Evolutionary conservation across 2,113 vertebrate species (phyloP), one percentile per base, ranked within the genome.

Genomic region (Pseudois nayaur): DNA sequence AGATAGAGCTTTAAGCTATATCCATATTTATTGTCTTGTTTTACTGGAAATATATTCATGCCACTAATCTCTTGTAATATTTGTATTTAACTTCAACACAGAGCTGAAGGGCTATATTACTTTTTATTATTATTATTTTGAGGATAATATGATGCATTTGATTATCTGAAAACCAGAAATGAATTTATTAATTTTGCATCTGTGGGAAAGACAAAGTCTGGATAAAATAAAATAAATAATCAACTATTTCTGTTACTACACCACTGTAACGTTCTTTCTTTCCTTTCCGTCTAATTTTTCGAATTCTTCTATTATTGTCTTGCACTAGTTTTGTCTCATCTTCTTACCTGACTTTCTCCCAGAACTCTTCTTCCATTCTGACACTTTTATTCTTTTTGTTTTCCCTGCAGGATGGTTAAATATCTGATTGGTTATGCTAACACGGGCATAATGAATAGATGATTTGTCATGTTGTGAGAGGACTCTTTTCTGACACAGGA

Each of bases 1-100:
- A 78, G 6, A 85, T 27, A 94, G 64, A 71, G 33, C 36, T 57
- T 97, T 96, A 93, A 94, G 27, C 8, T 96, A 59, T 93, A 95
- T 23, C 1, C 23, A 76, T 74, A 71, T 85, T 86, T 67, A 91
- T 97, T 97, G 76, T 45, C 25, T 87, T 23, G 87, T 31, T 96
- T 97, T 45, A 90, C 33, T 81, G 1, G 12, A 14, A 2, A 60
- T 95, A 29, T 86, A 95, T 96, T 88, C 45, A 71, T 89, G 17
- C 43, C 40, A 36, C 91, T 14, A 25, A 97, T 9, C 5, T 97
- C 45, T 74, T 92, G 0, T 29, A 98, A 97, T 74, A 10, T 94
- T 59, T 94, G 5, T 95, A 31, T 67, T 87, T 94, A 90, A 25
- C 2, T 91, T 33, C 54, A 17, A 31, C 40, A 11, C 1, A 92